Percentiles rank a stretch among this genome's conserved stretches.
Evolutionary conservation across 1,140 invertebrate genomes (phyloP).

Genomic region (Dolichoris vasculosae): DNA sequence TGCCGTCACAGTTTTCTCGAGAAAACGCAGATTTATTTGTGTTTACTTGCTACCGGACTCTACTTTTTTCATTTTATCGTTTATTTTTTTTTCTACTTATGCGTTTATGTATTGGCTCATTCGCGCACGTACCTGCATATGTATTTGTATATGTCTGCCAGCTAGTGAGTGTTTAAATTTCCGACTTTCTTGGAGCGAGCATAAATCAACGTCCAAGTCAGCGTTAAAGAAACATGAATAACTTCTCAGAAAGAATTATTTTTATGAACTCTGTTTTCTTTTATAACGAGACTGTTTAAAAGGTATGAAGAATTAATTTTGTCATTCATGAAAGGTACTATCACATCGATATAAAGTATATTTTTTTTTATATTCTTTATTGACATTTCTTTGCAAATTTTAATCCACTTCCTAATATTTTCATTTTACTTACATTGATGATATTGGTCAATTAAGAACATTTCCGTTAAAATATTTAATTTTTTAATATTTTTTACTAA

Average conservation of each 20-base stretch:
- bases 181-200: constrained; percentile 30
- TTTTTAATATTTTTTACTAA: too few species aligned
- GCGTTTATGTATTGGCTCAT: not conserved
- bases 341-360: not conserved
- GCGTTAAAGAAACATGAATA: constrained; percentile 39
- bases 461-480: too few species aligned
- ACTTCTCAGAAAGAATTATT: constrained; percentile 44
- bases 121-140: too few species aligned
- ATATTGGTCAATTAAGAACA: too few species aligned
- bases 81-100: not conserved
- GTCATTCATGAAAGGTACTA: constrained; percentile 26
- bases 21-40: constrained; percentile 50
- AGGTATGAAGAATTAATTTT: constrained; percentile 40
- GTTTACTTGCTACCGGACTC: constrained; percentile 5
- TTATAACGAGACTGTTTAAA: constrained; percentile 7
- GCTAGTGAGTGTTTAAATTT: constrained; percentile 35
- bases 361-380: not conserved
- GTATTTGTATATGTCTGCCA: not conserved
- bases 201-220: constrained; percentile 38
- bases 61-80: constrained; percentile 38
- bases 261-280: constrained; percentile 50
- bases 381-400: too few species aligned
- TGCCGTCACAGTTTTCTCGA: constrained; percentile 4
- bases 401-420: too few species aligned
- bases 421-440: too few species aligned